A percentile compares a stretch with the other conserved stretches of the same genome.
Conservation (phyloP, 2,113 vertebrate genomes). For the Semicossyphus pulcher region DNA sequence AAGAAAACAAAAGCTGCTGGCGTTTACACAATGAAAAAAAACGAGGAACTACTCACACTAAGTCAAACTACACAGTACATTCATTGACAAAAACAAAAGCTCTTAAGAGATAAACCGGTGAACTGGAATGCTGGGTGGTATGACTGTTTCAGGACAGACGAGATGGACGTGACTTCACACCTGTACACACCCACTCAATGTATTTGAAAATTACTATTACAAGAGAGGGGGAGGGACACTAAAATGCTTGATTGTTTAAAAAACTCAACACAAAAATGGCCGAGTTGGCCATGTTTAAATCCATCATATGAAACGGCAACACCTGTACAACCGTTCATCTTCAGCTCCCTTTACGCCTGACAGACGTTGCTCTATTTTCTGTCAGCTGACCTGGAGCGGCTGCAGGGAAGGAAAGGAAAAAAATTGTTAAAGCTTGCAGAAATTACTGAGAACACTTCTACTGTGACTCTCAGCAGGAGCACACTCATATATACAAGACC, state of each 20-base stretch:
- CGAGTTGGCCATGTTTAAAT: slow-evolving; percentile 46
- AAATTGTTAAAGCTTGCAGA: not conserved
- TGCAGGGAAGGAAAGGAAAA: slow-evolving; percentile 54
- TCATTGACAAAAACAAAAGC: slow-evolving; percentile 57
- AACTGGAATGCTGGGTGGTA: slow-evolving; percentile 75
- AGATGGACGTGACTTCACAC: slow-evolving; percentile 38
- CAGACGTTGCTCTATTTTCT: slow-evolving; percentile 85
- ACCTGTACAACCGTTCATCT: slow-evolving; percentile 49
- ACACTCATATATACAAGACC: not conserved
- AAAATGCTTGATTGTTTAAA: slow-evolving; percentile 73
- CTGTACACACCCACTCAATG: slow-evolving; percentile 58
- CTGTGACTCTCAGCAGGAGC: not conserved
- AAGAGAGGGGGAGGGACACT: slow-evolving; percentile 54
- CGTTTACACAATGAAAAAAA: slow-evolving; percentile 57
- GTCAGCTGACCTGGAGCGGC: slow-evolving; percentile 97
- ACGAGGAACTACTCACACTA: slow-evolving; percentile 49
- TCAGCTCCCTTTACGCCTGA: slow-evolving; percentile 48
- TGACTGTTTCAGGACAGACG: slow-evolving; percentile 27
- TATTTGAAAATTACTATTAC: slow-evolving; percentile 39
- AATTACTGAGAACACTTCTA: not conserved
- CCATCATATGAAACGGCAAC: slow-evolving; percentile 59
- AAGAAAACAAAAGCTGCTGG: slow-evolving; percentile 20
- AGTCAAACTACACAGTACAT: slow-evolving; percentile 67
- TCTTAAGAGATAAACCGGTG: slow-evolving; percentile 43
- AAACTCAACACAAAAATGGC: slow-evolving; percentile 58